These are phyloP conservation scores for Stictonetta naevosa DNA, from an alignment of 2,113 vertebrate species.

Conservation along the genomic window DNA sequence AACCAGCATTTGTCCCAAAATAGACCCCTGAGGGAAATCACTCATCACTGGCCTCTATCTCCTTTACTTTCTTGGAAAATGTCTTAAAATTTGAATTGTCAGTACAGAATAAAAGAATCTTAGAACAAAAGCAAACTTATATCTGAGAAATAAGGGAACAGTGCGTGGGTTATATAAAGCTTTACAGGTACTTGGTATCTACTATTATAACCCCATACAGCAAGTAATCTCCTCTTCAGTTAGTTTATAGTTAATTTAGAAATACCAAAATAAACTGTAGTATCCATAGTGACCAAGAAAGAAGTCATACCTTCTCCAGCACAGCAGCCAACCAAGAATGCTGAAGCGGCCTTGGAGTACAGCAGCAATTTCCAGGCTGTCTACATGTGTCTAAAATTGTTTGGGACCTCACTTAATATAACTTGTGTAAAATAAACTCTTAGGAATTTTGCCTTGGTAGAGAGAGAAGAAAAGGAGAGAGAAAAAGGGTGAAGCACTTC, in stretches of 20 bases:
- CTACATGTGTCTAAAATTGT: background rate
- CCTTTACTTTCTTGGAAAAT: background rate
- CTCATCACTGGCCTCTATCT: no score
- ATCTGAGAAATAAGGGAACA: background rate
- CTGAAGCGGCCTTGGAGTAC: background rate
- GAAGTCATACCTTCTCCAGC: background rate
- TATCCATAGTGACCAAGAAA: background rate
- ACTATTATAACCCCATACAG: background rate
- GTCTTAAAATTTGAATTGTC: background rate
- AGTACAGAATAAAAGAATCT: background rate
- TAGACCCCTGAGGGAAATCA: no score
- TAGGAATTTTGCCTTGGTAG: background rate
- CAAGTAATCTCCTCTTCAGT: background rate
- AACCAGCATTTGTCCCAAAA: no score
- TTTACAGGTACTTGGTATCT: background rate
- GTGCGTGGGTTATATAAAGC: background rate
- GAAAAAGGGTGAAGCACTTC: background rate
- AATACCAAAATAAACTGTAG: background rate
- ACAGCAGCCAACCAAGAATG: background rate
- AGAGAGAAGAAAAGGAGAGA: background rate
- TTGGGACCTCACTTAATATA: background rate
- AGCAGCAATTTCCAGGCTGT: accelerated
- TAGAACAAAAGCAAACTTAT: background rate
- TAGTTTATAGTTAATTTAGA: background rate
- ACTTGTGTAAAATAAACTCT: background rate